Conservation (phyloP, 2,888 invertebrate genomes). For the Labia minor region DNA sequence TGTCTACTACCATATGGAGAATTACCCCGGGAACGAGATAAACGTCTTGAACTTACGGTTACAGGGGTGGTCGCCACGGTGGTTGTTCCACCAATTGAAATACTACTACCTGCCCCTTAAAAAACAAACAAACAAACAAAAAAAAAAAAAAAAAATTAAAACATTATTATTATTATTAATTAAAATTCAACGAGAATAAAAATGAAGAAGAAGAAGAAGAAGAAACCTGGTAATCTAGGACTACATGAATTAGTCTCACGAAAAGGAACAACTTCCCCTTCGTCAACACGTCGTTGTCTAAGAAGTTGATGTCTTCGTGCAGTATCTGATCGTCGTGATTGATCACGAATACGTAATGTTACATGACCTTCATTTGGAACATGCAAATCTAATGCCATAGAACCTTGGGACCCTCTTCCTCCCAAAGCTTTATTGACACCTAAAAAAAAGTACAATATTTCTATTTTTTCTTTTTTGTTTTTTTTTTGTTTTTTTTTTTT, state of each 20-base stretch:
- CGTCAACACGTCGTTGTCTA: constrained; percentile 64
- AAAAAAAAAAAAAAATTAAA: not conserved
- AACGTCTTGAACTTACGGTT: not conserved
- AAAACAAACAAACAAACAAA: not conserved
- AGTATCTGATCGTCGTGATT: constrained; percentile 49
- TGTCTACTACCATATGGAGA: not conserved
- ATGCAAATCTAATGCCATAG: constrained; percentile 66
- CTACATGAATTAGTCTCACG: constrained; percentile 22
- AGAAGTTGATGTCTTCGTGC: constrained; percentile 63
- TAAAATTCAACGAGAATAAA: no score
- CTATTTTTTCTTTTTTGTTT: no score
- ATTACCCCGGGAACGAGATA: not conserved
- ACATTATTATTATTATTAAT: not conserved
- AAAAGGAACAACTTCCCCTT: constrained; percentile 43
- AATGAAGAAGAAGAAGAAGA: no score
- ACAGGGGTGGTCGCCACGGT: not conserved
- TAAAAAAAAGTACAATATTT: no score
- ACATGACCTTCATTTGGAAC: constrained; percentile 50
- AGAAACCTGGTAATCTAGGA: constrained; percentile 20
- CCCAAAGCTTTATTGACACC: not conserved
- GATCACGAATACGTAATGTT: constrained; percentile 43
- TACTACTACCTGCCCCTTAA: not conserved
- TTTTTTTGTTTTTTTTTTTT: constrained; percentile 8
- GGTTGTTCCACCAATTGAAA: not conserved
- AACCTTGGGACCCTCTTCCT: constrained; percentile 42